Conservation (phyloP, 2,797 vertebrate species). For the Galagoides demidoff region DNA sequence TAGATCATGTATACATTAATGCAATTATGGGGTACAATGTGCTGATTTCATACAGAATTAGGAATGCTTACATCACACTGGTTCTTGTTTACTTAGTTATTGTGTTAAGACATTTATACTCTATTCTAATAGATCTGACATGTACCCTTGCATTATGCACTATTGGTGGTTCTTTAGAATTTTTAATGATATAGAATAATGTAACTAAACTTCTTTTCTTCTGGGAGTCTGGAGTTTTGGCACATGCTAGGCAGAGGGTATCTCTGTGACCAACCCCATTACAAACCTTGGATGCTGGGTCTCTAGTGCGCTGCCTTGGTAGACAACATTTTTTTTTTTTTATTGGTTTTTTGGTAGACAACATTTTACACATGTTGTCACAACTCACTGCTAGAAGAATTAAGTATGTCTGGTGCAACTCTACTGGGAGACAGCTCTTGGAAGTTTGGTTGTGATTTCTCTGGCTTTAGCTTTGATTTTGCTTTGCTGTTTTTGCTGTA, state of each 20-base stretch:
- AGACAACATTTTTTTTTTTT: background rate
- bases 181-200: constrained; percentile 2
- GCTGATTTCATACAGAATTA: too few species aligned
- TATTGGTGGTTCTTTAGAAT: background rate
- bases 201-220: background rate
- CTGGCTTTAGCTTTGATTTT: constrained; percentile 5
- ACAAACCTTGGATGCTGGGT: background rate
- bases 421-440: background rate
- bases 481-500: constrained; percentile 33
- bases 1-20: too few species aligned
- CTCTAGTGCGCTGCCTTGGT: background rate
- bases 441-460: background rate
- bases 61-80: too few species aligned
- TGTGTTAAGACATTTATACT: too few species aligned
- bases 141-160: too few species aligned
- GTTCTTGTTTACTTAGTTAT: too few species aligned
- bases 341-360: background rate
- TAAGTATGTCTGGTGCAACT: background rate
- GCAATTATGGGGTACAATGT: too few species aligned
- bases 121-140: too few species aligned
- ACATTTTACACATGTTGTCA: background rate
- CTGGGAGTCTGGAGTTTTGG: background rate
- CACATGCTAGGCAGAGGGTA: background rate
- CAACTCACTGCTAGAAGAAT: background rate
- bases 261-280: background rate